phyloP scores from a whole-genome alignment of 2,113 vertebrate genomes.

The Abramis brama region DNA sequence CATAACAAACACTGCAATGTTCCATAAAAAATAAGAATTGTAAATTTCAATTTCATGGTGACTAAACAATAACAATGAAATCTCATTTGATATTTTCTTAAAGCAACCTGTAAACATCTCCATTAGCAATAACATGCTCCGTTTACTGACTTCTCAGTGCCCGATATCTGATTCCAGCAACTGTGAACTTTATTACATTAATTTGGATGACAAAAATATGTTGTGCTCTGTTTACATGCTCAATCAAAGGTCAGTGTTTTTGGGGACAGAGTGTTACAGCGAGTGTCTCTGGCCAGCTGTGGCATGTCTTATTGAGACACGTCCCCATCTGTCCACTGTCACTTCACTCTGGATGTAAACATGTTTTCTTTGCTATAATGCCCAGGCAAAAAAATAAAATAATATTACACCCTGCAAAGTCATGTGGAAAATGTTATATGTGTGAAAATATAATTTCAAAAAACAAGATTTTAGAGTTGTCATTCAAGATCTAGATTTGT shows the following conservation, averaged over 20 bases:
- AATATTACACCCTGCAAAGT: neutral
- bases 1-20: too few species aligned
- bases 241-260: conserved; percentile 48
- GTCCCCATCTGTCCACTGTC: neutral
- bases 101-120: neutral
- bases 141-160: neutral
- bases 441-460: neutral
- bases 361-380: conserved; percentile 21
- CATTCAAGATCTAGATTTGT: neutral
- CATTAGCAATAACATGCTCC: conserved; percentile 1
- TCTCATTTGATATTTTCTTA: neutral
- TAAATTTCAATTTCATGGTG: neutral
- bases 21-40: neutral
- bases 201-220: conserved; percentile 15
- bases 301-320: neutral
- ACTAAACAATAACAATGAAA: neutral
- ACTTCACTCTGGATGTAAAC: conserved; percentile 19
- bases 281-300: conserved; percentile 33
- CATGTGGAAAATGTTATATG: neutral
- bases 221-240: conserved; percentile 33
- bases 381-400: neutral
- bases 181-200: conserved; percentile 40
- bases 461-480: neutral
- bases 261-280: conserved; percentile 37
- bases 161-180: neutral